Evolutionary conservation across 2,797 vertebrate species (phyloP).

Genomic region (Nyctalus aviator): DNA sequence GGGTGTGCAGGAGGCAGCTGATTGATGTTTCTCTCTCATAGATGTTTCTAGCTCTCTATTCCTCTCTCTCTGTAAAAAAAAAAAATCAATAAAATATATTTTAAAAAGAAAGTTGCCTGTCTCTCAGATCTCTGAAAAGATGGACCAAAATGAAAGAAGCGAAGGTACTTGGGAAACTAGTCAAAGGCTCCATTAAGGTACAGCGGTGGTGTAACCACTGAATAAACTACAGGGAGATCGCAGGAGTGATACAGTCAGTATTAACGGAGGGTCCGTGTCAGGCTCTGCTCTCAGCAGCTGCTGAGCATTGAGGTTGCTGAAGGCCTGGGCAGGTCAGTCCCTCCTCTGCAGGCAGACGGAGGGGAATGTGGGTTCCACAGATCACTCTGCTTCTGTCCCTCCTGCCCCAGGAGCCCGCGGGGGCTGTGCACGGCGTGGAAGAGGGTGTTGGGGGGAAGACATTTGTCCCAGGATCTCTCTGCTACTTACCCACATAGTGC

Average conservation of each 20-base stretch:
- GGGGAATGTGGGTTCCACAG: neutral
- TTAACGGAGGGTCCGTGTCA: neutral
- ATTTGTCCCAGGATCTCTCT: neutral
- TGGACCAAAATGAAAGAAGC: neutral
- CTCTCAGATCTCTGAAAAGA: slow-evolving; percentile 8
- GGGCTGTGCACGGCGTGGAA: fast-evolving
- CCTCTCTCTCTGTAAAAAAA: too few species aligned
- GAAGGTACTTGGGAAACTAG: neutral
- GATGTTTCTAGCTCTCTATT: too few species aligned
- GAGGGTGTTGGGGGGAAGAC: neutral
- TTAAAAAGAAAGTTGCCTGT: slow-evolving; percentile 8
- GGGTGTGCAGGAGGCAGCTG: too few species aligned
- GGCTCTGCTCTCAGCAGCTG: neutral
- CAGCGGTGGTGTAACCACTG: fast-evolving
- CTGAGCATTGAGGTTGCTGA: neutral
- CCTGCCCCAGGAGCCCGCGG: neutral
- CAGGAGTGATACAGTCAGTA: too few species aligned
- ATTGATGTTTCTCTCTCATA: too few species aligned
- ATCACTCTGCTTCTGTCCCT: neutral
- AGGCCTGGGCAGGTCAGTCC: too few species aligned
- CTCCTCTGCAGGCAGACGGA: neutral
- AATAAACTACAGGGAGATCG: neutral
- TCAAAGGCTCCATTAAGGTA: fast-evolving
- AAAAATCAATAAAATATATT: too few species aligned
- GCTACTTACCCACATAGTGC: slow-evolving; percentile 94